Conservation (phyloP, 2,113 vertebrate species). For the Labeo rohita region DNA sequence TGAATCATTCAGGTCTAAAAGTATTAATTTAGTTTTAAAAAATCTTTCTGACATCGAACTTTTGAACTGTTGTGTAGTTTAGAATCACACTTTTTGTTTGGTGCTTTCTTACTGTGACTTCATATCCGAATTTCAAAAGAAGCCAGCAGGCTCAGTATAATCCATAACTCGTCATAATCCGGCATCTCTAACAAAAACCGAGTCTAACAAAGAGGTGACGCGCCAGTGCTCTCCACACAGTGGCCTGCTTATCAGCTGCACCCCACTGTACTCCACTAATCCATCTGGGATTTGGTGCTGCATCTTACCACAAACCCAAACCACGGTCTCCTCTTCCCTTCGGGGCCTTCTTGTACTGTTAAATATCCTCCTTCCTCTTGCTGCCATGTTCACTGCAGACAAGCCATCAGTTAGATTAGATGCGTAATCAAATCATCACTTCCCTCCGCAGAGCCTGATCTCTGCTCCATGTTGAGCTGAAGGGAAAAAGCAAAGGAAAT, state of each 20-base stretch:
- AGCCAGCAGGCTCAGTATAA: conserved; percentile 7
- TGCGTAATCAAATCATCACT: conserved; percentile 60
- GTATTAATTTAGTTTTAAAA: not conserved
- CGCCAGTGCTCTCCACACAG: conserved; percentile 48
- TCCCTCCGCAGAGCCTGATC: conserved; percentile 6
- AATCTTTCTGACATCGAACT: not conserved
- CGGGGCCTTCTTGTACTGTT: not conserved
- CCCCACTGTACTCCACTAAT: conserved; percentile 13
- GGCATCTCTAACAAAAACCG: conserved; percentile 2
- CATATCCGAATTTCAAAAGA: not conserved
- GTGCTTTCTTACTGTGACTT: not conserved
- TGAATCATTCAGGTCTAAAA: not conserved
- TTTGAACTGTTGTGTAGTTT: not conserved
- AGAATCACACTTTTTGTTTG: not conserved
- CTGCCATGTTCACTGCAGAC: not conserved
- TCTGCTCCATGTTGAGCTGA: not conserved
- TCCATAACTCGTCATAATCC: not conserved
- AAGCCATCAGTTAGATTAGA: conserved; percentile 54
- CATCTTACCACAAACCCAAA: not conserved
- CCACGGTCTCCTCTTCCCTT: not conserved
- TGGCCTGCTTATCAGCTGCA: conserved; percentile 17
- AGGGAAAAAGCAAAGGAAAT: not conserved
- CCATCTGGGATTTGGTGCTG: conserved; percentile 10
- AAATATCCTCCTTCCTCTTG: not conserved
- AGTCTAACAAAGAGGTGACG: conserved; percentile 15